phyloP scores from a whole-genome alignment of 2,797 vertebrate genomes.

The Hypotaenidia philippensis region DNA sequence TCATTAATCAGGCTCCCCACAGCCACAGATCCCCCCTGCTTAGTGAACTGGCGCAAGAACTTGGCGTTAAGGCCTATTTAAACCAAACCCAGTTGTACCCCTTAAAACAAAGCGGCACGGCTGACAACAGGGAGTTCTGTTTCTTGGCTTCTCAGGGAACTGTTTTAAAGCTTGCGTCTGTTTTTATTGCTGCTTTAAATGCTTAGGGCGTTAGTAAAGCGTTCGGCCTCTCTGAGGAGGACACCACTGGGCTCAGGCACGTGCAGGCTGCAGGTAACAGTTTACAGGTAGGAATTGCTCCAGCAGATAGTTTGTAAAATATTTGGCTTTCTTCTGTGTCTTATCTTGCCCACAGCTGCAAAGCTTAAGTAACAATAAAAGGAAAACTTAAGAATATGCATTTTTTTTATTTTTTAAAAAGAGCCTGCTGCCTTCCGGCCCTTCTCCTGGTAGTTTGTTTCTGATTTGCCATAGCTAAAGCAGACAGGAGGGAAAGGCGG shows the following conservation, averaged over 20 bases:
- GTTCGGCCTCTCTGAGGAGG: background rate
- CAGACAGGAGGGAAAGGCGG: background rate
- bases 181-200: background rate
- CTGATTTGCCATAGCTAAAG: background rate
- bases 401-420: background rate
- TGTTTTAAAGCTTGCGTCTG: background rate
- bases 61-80: background rate
- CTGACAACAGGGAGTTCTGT: background rate
- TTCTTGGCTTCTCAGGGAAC: background rate
- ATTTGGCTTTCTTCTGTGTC: background rate
- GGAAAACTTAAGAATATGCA: background rate
- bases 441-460: background rate
- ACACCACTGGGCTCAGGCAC: background rate
- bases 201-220: background rate
- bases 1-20: background rate
- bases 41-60: too few relatives aligned
- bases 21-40: background rate
- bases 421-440: background rate
- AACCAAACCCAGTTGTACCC: background rate
- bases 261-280: background rate
- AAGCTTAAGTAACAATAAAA: background rate
- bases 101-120: background rate
- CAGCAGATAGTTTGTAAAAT: background rate
- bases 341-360: background rate
- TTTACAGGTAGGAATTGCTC: background rate